Evolutionary conservation across 1,140 invertebrate species (phyloP), one percentile per base, ranked within the genome.

Genomic region (Drosophila elegans): DNA sequence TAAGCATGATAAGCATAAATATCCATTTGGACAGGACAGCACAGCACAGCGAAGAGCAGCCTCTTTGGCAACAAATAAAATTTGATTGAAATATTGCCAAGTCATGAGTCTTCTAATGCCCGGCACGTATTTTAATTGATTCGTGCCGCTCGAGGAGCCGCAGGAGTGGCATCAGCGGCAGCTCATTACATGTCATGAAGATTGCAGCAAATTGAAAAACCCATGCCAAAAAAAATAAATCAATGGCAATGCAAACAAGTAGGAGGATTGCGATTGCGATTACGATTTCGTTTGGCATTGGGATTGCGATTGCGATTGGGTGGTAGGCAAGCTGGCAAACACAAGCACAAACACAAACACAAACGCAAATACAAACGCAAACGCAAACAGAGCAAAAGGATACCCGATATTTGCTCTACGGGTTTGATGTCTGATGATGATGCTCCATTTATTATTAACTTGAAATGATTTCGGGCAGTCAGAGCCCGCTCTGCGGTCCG

Each of bases 391-490:
- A 69, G 67, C 78, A 63, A 78, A 78, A 80, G 77, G 82, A 83
- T 79, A 73, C 73, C 77, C 59, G 63, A 60, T 81, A 79, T 86
- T 86, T 88, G 84, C 76, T 89, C 55, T 71, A 76, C 85, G 82
- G 85, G 83, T 82, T 86, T 86, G 83, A 86, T 89, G 85, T 78
- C 85, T 89, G 79, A 80, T 82, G 86, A 83, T 86, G 86, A 83
- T 91, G 88, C 88, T 88, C 83, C 88, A 91, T 91, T 91, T 91
- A 91, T 91, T 91, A 91, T 91, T 91, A 91, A 91, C 88, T 91
- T 83, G 88, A 91, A 91, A 91, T 91, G 88, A 91, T 91, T 91
- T 91, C 88, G 80, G 84, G 84, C 84, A 89, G 76, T 84, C 62
- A 64, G 73, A 41, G 49, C 64, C 38, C 49, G 42, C 52, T 21